Base-by-base conservation (phyloP, 2,797 vertebrate genomes). In the Emys orbicularis region DNA sequence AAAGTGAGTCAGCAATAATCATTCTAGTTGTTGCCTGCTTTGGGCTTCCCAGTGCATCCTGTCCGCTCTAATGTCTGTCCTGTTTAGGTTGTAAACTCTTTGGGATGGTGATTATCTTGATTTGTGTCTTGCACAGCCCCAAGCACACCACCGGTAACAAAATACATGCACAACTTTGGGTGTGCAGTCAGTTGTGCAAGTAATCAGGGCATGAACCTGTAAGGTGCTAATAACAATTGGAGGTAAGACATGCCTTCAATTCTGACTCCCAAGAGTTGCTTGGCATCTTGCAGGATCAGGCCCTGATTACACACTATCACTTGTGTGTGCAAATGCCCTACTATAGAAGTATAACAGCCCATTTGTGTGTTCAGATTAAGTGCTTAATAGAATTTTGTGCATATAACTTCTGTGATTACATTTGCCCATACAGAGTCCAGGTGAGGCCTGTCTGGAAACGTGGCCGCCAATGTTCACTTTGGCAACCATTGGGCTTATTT, bases 321-420 rank as follows among this genome's bases (percentile, higher is more conserved):
- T 9, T n/a, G 85, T 56, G 19, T 1, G 12, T 47, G 44, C 47
- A 23, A 61, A 61, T 5, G 7, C 18, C 65, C 18, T 72, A 1
- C 12, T 23, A 47, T 12, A 59, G 82, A 53, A 23, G 15, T 65
- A 12, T 13, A 6, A 1, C n/a, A 12, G 47, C 76, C 37, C 44
- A 4, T 77, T 3, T 37, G 37, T 10, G 2, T 11, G 19, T 31
- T 49, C 29, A 34, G 18, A 23, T 76, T 18, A 18, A 77, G 37
- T 1, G 41, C 1, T 5, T 54, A 12, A 61, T 16, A 41, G 79
- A 53, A 44, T 12, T 49, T 3, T 0, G 25, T 0, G 0, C 8
- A 1, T 3, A 16, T 13, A 8, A 21, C 13, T 34, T 31, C 49
- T 1, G 5, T 47, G 15, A 16, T 44, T 47, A 77, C 41, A 1